phyloP scores from a whole-genome alignment of 2,113 vertebrate genomes.

The Oophaga pumilio region DNA sequence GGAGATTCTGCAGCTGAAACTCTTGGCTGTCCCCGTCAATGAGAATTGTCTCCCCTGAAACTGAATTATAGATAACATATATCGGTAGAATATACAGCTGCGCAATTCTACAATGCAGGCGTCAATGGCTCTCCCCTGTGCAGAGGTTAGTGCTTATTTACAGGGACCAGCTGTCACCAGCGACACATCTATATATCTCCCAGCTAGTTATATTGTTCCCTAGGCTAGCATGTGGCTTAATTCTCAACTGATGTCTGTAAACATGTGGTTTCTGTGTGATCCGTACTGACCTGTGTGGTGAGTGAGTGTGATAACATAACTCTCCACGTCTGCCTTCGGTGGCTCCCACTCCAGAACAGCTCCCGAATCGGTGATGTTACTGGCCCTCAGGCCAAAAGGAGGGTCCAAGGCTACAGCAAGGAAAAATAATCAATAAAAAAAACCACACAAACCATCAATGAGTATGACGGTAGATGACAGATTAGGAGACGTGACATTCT shows the following conservation, averaged over 20 bases:
- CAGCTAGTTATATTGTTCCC: neutral
- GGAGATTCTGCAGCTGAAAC: constrained; percentile 83
- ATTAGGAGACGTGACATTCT: neutral
- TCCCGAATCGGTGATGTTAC: constrained; percentile 88
- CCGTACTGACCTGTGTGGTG: constrained; percentile 74
- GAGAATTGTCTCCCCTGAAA: constrained; percentile 87
- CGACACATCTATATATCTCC: neutral
- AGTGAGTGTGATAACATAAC: constrained; percentile 86
- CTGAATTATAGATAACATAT: constrained; percentile 67
- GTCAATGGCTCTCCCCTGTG: neutral
- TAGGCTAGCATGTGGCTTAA: neutral
- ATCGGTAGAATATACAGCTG: neutral
- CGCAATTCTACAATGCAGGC: neutral
- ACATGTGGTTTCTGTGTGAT: constrained; percentile 31
- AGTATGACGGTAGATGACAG: neutral
- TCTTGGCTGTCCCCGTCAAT: constrained; percentile 87
- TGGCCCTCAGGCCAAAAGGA: constrained; percentile 80
- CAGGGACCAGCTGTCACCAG: neutral
- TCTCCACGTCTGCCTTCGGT: constrained; percentile 83
- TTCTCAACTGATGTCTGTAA: neutral
- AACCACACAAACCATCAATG: neutral
- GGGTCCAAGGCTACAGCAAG: constrained; percentile 86
- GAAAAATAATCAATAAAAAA: constrained; percentile 41
- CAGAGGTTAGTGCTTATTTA: constrained; percentile 23
- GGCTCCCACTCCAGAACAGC: constrained; percentile 87